Evolutionary conservation across 2,888 invertebrate genomes (phyloP), one percentile per base, ranked within the genome.

Genomic region (Microplitis deprimator): DNA sequence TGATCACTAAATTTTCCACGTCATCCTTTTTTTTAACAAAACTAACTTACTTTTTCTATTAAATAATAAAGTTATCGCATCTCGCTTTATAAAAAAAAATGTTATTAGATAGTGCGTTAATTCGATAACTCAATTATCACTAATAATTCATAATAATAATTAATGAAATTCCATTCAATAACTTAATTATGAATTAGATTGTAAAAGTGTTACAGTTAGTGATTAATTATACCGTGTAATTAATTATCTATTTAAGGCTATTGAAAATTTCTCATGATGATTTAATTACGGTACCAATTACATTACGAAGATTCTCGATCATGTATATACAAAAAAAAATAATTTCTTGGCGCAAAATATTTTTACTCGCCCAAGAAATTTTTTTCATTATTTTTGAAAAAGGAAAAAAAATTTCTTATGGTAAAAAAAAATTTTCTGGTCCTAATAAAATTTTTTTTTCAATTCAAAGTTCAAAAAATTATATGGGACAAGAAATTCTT

Each of bases 201-300:
- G 50, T 50, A 13, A 50, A 50, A 8, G 50, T 50, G 50, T 50
- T 50, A 50, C 50, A 50, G 50, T 50, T 50, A 50, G 13, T 8
- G 10, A 50, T 50, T 50, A 50, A 50, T 50, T 50, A 50, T 50
- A 13, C 13, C 50, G 50, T 50, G 13, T 50, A 50, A 50, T 50
- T 50, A 50, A 50, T 50, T 50, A 50, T 50, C 50, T 50, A 50
- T 13, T 50, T 13, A 50, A 50, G 13, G 10, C 6, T 17, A 17
- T 62, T 62, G 17, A 62, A 16, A 20, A 62, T 62, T 62, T 62
- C 62, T 16, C 20, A 62, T 2, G 68, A 68, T 68, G 68, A 68
- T 68, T 68, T 50, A 68, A 68, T 68, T 62, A 62, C 62, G 17
- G 50, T 38, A 41, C 16, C 50, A 40, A 17, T 50, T 13, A 50